Conservation (phyloP, 2,888 invertebrate genomes). For the Himalopsyche anomala region DNA sequence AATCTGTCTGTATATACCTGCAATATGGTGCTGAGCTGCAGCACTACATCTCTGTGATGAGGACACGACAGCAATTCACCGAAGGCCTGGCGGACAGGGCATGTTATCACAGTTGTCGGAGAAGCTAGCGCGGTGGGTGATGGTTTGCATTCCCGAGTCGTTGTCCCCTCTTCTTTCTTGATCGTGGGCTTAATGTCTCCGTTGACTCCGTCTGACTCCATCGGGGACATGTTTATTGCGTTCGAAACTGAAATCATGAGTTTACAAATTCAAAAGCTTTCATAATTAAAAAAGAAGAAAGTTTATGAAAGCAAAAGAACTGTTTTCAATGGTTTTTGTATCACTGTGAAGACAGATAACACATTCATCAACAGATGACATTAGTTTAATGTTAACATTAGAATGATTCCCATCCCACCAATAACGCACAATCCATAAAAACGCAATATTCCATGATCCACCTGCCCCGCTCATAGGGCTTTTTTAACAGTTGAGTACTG, state of each 20-base stretch:
- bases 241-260: slow-evolving; percentile 53
- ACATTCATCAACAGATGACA: no score
- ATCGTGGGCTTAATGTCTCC: slow-evolving; percentile 55
- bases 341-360: no score
- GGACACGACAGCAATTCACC: slow-evolving; percentile 91
- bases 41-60: slow-evolving; percentile 91
- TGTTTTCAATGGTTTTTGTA: no score
- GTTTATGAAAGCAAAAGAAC: no score
- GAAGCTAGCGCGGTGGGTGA: slow-evolving; percentile 66
- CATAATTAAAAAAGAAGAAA: no score
- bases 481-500: no score
- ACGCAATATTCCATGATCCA: no score
- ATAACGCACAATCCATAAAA: no score
- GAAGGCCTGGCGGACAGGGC: slow-evolving; percentile 83
- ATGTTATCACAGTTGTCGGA: slow-evolving; percentile 72
- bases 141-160: slow-evolving; percentile 69
- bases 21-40: slow-evolving; percentile 87
- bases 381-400: no score
- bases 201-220: slow-evolving; percentile 57
- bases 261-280: no score
- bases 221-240: slow-evolving; percentile 63
- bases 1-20: slow-evolving; percentile 76
- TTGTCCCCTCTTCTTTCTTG: slow-evolving; percentile 68
- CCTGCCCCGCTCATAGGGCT: no score
- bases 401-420: no score